A percentile compares a stretch with the other conserved stretches of the same genome.
Evolutionary conservation across 1,140 invertebrate genomes (phyloP).

Genomic region (Bombus pascuorum): DNA sequence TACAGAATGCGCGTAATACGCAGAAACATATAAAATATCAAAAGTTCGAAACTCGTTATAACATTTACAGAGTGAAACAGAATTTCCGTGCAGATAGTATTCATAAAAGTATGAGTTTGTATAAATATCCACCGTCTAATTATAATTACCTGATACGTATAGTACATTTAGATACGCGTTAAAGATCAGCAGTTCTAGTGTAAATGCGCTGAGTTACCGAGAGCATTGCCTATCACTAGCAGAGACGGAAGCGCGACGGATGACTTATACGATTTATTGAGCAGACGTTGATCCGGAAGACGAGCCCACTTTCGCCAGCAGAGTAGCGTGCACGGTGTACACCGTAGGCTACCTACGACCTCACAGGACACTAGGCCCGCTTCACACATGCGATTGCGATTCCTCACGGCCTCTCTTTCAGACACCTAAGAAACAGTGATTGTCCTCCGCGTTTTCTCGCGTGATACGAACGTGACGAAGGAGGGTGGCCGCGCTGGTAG

Average conservation of each 20-base stretch:
- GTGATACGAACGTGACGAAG: neutral
- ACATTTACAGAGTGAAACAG: too few species aligned
- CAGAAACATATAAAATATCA: too few species aligned
- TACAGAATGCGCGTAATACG: too few species aligned
- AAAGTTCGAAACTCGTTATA: too few species aligned
- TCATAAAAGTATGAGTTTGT: too few species aligned
- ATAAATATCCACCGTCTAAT: too few species aligned
- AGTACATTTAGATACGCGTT: too few species aligned
- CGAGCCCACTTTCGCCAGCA: conserved; percentile 42
- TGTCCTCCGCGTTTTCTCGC: conserved; percentile 46
- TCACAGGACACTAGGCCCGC: conserved; percentile 24
- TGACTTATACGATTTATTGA: conserved; percentile 49
- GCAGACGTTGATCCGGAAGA: conserved; percentile 52
- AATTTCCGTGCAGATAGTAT: too few species aligned
- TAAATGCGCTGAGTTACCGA: neutral
- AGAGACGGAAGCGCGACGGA: conserved; percentile 35
- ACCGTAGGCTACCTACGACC: conserved; percentile 32
- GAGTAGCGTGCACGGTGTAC: neutral
- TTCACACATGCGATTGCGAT: conserved; percentile 37
- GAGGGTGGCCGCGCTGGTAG: neutral
- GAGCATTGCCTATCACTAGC: conserved; percentile 4
- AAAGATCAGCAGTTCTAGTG: neutral
- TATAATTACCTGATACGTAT: too few species aligned
- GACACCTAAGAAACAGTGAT: conserved; percentile 32
- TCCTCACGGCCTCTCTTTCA: conserved; percentile 25